A percentile compares a stretch with the other conserved stretches of the same genome.
Evolutionary conservation across 2,888 invertebrate species (phyloP).

Genomic region (Arge pagana): DNA sequence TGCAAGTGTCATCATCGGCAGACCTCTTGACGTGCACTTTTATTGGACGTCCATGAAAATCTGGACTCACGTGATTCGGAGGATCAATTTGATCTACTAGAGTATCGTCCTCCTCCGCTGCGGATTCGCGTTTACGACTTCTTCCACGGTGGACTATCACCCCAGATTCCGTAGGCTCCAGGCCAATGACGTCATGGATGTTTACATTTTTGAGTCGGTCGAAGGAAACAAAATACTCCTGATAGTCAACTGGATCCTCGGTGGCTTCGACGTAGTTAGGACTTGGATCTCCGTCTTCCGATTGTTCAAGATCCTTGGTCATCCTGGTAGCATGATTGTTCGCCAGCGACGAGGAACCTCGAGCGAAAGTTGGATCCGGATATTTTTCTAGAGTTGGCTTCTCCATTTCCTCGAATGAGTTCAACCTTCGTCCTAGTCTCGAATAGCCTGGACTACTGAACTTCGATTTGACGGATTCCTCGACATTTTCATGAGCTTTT

Average conservation of each 20-base stretch:
- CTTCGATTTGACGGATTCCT: neutral
- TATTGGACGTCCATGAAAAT: too few relatives aligned
- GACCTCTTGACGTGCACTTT: too few relatives aligned
- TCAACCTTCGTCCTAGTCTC: constrained; percentile 27
- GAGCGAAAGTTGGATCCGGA: neutral
- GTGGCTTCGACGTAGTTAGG: neutral
- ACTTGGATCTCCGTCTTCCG: neutral
- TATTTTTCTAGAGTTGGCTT: neutral
- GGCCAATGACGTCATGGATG: constrained; percentile 3
- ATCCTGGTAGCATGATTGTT: neutral
- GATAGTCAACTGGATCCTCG: neutral
- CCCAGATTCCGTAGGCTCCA: constrained; percentile 7
- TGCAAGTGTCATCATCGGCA: too few relatives aligned
- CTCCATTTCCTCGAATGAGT: constrained; percentile 15
- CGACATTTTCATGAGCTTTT: neutral
- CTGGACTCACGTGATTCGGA: too few relatives aligned
- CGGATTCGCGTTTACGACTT: too few relatives aligned
- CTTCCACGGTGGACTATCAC: constrained; percentile 11
- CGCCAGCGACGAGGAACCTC: neutral
- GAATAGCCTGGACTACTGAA: constrained; percentile 17
- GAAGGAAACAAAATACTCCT: constrained; percentile 8
- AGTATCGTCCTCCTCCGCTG: too few relatives aligned
- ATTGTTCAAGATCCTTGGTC: neutral
- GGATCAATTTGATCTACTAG: too few relatives aligned
- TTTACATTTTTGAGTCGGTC: constrained; percentile 1